Percentiles rank a stretch among this genome's conserved stretches.
phyloP scores from a whole-genome alignment of 2,888 invertebrate species.

The Philhelius pedissequus region DNA sequence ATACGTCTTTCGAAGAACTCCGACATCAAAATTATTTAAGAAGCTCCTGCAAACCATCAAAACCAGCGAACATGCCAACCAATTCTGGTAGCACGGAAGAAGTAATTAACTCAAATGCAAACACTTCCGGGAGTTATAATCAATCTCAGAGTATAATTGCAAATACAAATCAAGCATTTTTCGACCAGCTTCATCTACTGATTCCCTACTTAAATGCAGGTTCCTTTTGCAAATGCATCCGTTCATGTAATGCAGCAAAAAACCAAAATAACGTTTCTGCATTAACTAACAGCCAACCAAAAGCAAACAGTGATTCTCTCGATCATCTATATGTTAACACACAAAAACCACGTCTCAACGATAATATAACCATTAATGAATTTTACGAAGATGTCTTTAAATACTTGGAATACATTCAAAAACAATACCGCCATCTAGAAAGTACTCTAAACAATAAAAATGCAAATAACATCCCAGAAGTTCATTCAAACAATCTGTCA shows the following conservation, averaged over 20 bases:
- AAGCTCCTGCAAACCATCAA: slow-evolving; percentile 79
- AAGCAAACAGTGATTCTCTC: background rate
- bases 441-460: background rate
- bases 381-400: slow-evolving; percentile 6
- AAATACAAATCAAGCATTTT: background rate
- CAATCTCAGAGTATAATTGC: background rate
- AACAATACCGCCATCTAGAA: background rate
- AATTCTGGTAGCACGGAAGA: background rate
- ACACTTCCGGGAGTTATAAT: background rate
- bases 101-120: background rate
- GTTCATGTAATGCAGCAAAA: background rate
- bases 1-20: slow-evolving; percentile 95
- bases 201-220: background rate
- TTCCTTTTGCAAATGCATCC: background rate
- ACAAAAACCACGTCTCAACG: background rate
- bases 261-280: background rate
- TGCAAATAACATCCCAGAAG: background rate
- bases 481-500: background rate
- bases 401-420: slow-evolving; percentile 2
- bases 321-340: background rate
- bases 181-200: background rate
- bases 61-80: slow-evolving; percentile 84
- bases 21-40: slow-evolving; percentile 95
- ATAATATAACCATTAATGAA: background rate
- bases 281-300: background rate